Evolutionary conservation across 2,797 vertebrate genomes (phyloP).

Genomic region (Cephalopachus bancanus): DNA sequence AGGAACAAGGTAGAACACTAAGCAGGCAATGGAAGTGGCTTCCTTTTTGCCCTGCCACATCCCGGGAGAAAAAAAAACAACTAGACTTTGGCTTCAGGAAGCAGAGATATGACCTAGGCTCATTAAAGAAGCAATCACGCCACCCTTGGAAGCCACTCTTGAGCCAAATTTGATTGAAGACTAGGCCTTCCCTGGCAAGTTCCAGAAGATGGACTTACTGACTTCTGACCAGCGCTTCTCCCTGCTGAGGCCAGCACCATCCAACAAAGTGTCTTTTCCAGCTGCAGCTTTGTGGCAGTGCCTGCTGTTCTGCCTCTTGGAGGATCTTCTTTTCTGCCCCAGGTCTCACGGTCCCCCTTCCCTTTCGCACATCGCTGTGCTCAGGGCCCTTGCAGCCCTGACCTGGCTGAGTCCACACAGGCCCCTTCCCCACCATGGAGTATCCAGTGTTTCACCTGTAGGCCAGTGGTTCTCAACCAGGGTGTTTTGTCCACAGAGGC

Average conservation of each 20-base stretch:
- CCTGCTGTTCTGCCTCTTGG: background rate
- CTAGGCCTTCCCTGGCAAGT: slow-evolving; percentile 14
- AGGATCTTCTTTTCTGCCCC: background rate
- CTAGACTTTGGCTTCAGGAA: slow-evolving; percentile 6
- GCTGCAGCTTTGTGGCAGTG: background rate
- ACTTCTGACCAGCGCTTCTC: slow-evolving; percentile 36
- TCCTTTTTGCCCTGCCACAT: background rate
- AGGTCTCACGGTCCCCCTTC: background rate
- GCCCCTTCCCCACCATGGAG: background rate
- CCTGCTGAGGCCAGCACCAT: background rate
- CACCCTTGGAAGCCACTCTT: slow-evolving; percentile 4
- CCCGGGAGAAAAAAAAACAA: background rate
- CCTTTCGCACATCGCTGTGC: background rate
- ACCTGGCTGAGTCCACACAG: background rate
- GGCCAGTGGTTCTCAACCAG: background rate
- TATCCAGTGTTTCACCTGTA: background rate
- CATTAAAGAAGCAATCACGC: background rate
- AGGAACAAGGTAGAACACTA: slow-evolving; percentile 45
- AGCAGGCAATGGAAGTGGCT: slow-evolving; percentile 3
- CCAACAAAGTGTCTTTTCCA: slow-evolving; percentile 16
- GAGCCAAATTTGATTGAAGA: slow-evolving; percentile 51
- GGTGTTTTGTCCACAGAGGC: background rate
- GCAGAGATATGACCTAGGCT: background rate
- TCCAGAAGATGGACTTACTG: background rate
- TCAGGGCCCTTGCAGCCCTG: slow-evolving; percentile 20